Evolutionary conservation across 2,888 invertebrate genomes (phyloP).

Genomic region (Drosophila lutescens): DNA sequence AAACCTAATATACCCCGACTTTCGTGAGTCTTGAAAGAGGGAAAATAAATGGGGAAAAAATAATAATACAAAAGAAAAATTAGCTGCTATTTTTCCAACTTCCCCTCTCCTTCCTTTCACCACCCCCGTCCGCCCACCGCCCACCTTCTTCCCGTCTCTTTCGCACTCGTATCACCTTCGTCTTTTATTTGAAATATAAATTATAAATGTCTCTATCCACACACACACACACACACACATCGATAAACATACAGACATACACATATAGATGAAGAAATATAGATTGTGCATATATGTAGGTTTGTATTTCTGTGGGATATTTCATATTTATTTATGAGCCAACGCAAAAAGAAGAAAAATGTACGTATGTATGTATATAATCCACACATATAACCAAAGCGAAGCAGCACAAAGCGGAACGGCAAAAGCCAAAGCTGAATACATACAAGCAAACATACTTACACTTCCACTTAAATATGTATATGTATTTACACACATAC

Average conservation of each 20-base stretch:
- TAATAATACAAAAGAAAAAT: conserved; percentile 35
- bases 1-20: conserved; percentile 4
- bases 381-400: neutral
- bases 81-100: conserved; percentile 28
- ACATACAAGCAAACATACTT: neutral
- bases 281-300: conserved; percentile 1
- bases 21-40: neutral
- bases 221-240: conserved; percentile 5
- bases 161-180: conserved; percentile 11
- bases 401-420: conserved; percentile 6
- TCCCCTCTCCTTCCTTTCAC: neutral
- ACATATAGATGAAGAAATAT: conserved; percentile 35
- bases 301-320: conserved; percentile 21
- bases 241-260: neutral
- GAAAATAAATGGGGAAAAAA: conserved; percentile 31
- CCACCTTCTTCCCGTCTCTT: conserved; percentile 1
- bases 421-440: conserved; percentile 16
- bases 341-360: conserved; percentile 33
- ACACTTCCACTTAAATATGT: too few species aligned
- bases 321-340: conserved; percentile 49
- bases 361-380: neutral
- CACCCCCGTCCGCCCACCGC: conserved; percentile 1
- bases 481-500: neutral
- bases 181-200: conserved; percentile 36
- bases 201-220: conserved; percentile 37